Conservation (phyloP, 1,140 invertebrate genomes). For the Penaeus vannamei region DNA sequence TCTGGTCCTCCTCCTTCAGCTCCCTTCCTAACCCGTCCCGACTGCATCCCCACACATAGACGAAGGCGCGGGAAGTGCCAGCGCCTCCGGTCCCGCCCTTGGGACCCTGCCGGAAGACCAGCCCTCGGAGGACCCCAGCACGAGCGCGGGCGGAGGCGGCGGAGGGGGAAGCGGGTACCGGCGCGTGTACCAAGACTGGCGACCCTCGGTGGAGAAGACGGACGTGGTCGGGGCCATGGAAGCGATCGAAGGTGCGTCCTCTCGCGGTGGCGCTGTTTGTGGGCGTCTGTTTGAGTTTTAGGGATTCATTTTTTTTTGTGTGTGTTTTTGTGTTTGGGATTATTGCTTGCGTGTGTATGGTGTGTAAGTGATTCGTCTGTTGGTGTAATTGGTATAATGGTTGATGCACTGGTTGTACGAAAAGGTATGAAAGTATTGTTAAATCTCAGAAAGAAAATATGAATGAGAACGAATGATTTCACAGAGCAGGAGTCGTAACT, state of each 20-base stretch:
- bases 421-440: background rate
- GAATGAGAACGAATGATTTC: constrained; percentile 3
- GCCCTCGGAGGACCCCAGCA: constrained; percentile 30
- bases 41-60: background rate
- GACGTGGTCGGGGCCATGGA: constrained; percentile 89
- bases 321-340: no score
- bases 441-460: constrained; percentile 23
- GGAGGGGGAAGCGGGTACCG: constrained; percentile 73
- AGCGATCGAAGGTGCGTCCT: constrained; percentile 83
- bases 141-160: constrained; percentile 37
- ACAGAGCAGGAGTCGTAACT: background rate
- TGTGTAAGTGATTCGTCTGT: no score
- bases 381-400: no score
- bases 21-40: background rate
- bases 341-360: no score
- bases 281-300: no score
- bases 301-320: no score
- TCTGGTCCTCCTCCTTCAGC: background rate
- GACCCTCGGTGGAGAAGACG: constrained; percentile 84
- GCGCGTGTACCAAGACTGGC: constrained; percentile 83
- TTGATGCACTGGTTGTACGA: background rate
- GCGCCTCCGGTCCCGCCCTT: constrained; percentile 52
- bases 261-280: no score
- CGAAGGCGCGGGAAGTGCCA: background rate
- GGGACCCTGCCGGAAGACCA: constrained; percentile 61